A percentile compares a stretch with the other conserved stretches of the same genome.
phyloP scores from a whole-genome alignment of 92 coral and sea anemone genomes.

The Porites lobata region DNA sequence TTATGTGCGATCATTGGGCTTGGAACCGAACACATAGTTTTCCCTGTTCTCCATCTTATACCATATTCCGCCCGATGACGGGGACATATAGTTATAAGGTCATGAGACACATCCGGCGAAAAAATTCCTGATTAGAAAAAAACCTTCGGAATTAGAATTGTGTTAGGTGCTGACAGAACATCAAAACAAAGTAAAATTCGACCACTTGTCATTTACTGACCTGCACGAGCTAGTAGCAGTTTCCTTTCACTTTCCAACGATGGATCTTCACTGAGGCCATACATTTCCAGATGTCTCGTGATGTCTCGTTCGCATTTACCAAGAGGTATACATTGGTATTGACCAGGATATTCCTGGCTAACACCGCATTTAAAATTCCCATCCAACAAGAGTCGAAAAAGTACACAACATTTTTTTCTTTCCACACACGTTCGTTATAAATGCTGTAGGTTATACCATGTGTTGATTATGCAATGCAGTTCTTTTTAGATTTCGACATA shows the following conservation, averaged over 20 bases:
- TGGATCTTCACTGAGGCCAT: not conserved
- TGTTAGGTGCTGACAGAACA: too few species aligned
- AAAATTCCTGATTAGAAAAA: conserved; percentile 9
- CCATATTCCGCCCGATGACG: conserved; percentile 60
- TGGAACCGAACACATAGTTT: conserved; percentile 52
- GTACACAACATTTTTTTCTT: too few species aligned
- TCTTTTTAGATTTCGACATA: too few species aligned
- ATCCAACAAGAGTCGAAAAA: too few species aligned
- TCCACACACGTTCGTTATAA: too few species aligned
- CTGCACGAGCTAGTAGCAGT: not conserved
- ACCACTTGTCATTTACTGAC: not conserved
- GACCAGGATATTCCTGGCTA: not conserved
- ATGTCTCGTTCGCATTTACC: not conserved
- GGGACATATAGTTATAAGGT: conserved; percentile 39
- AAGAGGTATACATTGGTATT: not conserved
- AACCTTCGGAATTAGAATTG: too few species aligned
- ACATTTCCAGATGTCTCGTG: conserved; percentile 1
- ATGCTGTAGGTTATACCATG: too few species aligned
- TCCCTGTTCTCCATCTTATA: conserved; percentile 39
- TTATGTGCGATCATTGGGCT: conserved; percentile 44
- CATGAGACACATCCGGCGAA: conserved; percentile 40
- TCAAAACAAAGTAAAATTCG: too few species aligned
- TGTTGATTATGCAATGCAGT: too few species aligned
- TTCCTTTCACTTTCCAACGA: not conserved
- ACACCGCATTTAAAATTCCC: not conserved